phyloP scores from a whole-genome alignment of 2,888 invertebrate genomes.

The Aphrophora alni region DNA sequence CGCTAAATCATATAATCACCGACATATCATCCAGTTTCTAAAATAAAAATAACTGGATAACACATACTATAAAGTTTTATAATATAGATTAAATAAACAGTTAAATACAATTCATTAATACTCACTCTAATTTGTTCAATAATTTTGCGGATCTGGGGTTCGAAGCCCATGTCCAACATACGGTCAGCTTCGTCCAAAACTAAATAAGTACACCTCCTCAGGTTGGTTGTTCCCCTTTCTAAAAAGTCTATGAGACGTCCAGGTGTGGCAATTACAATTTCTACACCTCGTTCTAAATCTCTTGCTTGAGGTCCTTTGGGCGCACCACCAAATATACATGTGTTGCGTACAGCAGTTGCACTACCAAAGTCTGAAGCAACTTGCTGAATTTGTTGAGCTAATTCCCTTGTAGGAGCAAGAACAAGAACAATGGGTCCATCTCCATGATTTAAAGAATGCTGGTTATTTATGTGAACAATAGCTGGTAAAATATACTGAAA shows the following conservation, averaged over 20 bases:
- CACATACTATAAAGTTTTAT: too few relatives aligned
- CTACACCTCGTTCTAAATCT: slow-evolving; percentile 85
- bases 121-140: slow-evolving; percentile 85
- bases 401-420: slow-evolving; percentile 86
- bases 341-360: slow-evolving; percentile 85
- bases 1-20: too few relatives aligned
- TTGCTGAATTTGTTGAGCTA: slow-evolving; percentile 91
- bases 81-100: too few relatives aligned
- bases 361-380: slow-evolving; percentile 91
- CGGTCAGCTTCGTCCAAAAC: slow-evolving; percentile 95
- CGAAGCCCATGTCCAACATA: slow-evolving; percentile 99
- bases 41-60: too few relatives aligned
- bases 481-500: slow-evolving; percentile 82
- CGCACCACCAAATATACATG: slow-evolving; percentile 98
- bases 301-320: slow-evolving; percentile 92
- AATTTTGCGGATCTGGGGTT: slow-evolving; percentile 96
- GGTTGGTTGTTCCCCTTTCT: slow-evolving; percentile 74
- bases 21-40: too few relatives aligned
- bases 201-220: slow-evolving; percentile 81
- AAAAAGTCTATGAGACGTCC: slow-evolving; percentile 94
- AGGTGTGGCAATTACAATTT: slow-evolving; percentile 96
- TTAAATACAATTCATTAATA: slow-evolving; percentile 2
- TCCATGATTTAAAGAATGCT: slow-evolving; percentile 81
- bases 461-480: slow-evolving; percentile 93
- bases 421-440: slow-evolving; percentile 95